Conservation (phyloP, 2,113 vertebrate genomes). For the Pseudorhombus dupliciocellatus region DNA sequence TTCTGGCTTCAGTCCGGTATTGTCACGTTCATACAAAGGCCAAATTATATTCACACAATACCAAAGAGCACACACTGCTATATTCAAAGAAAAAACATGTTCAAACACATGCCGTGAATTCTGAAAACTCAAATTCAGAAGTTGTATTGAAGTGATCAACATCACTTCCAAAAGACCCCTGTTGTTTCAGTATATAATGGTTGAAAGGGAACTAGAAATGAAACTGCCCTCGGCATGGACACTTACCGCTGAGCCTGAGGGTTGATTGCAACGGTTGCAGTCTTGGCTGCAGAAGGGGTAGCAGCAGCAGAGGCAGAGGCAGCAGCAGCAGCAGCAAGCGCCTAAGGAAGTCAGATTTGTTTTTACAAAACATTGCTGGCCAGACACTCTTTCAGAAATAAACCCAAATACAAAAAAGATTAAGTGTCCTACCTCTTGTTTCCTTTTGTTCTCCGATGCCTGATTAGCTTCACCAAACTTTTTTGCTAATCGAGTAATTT, state of each 20-base stretch:
- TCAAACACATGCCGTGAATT: slow-evolving; percentile 38
- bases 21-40: slow-evolving; percentile 80
- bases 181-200: background rate
- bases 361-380: background rate
- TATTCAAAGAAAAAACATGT: slow-evolving; percentile 28
- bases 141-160: slow-evolving; percentile 14
- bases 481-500: slow-evolving; percentile 92
- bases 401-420: background rate
- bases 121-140: slow-evolving; percentile 24
- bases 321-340: slow-evolving; percentile 33
- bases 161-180: background rate
- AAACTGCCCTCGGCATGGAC: background rate
- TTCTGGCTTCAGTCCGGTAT: slow-evolving; percentile 76
- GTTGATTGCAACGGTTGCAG: slow-evolving; percentile 38
- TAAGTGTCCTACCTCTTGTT: slow-evolving; percentile 84
- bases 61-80: slow-evolving; percentile 39
- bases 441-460: slow-evolving; percentile 91
- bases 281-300: slow-evolving; percentile 63
- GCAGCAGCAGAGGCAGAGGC: slow-evolving; percentile 37
- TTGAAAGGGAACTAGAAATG: slow-evolving; percentile 2
- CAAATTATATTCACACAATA: slow-evolving; percentile 63
- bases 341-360: slow-evolving; percentile 44
- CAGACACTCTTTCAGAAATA: background rate
- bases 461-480: slow-evolving; percentile 91
- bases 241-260: slow-evolving; percentile 74